Base-by-base conservation (phyloP, 2,797 vertebrate species). In the Coluber constrictor region DNA sequence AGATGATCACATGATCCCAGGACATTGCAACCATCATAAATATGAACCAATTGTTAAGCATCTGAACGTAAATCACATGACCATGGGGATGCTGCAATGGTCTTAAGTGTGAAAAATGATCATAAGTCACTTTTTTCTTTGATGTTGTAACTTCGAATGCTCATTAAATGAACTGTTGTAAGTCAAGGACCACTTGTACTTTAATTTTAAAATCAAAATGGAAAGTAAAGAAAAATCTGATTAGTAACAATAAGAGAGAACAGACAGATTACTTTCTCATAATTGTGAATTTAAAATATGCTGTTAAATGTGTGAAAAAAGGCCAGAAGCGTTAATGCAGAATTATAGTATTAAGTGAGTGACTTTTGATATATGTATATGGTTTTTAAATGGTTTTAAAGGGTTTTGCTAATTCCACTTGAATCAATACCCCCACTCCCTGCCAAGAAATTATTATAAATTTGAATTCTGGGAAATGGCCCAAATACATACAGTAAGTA, bases 331-430 rank as follows among this genome's bases (percentile, higher is more conserved):
- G 70, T 57, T 54, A 90, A n/a, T 83, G 25, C 51, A 54, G 8
- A 83, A 60, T 92, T 54, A 18, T 23, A 83, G 6, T 23, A 43
- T 43, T 70, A 70, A 16, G 12, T 59, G 54, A 32, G 8, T 59
- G 54, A 20, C 5, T 43, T 47, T 32, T n/a, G 27, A 0, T 0
- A 0, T 5, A 51, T 16, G 12, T 11, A 11, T 86, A 57, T 18
- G n/a, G 2, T 70, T 27, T 16, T 87, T 56, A 90, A 90, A 79
- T 79, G 70, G 32, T 9, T 79, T 79, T 37, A 94, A 90, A 54
- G 7, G 1, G n/a, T 54, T 93, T 93, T 32, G 51, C 55, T 93
- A 92, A 66, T 54, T 70, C 90, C 89, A 63, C 59, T 89, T 16
- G 13, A 93, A 63, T 70, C 87, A 91, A 10, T 89, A 70, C 11